A percentile compares a stretch with the other conserved stretches of the same genome.
These are phyloP conservation scores for Embidobia sp. DNA, from an alignment of 2,888 invertebrate genomes.

Conservation along the genomic window DNA sequence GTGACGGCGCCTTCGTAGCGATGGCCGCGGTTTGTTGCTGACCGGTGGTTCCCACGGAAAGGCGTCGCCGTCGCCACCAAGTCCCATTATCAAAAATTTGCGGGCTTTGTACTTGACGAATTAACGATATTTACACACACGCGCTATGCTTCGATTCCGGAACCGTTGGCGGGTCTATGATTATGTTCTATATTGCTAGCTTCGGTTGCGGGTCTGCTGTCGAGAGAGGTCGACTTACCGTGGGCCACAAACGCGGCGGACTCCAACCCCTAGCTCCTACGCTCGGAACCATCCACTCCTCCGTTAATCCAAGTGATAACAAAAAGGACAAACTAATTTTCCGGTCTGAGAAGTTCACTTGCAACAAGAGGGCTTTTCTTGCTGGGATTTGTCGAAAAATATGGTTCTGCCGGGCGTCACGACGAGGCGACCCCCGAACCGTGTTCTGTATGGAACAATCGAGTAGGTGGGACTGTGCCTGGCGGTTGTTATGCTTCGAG, in stretches of 20 bases:
- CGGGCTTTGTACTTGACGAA: constrained; percentile 53
- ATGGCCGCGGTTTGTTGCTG: constrained; percentile 31
- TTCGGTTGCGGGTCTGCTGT: constrained; percentile 18
- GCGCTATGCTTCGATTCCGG: constrained; percentile 27
- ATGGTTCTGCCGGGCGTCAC: constrained; percentile 13
- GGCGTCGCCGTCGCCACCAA: constrained; percentile 26
- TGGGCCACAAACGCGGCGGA: not conserved
- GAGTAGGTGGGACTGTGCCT: constrained; percentile 15
- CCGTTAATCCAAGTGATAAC: constrained; percentile 11
- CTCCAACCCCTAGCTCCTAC: constrained; percentile 5
- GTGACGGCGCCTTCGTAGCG: constrained; percentile 35
- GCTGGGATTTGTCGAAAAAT: constrained; percentile 24
- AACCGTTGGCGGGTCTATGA: constrained; percentile 42
- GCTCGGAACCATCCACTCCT: not conserved
- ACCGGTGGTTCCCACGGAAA: constrained; percentile 43
- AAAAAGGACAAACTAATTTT: constrained; percentile 18
- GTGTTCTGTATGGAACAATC: constrained; percentile 27
- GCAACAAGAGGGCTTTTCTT: constrained; percentile 17
- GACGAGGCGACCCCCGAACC: constrained; percentile 15
- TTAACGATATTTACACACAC: constrained; percentile 42
- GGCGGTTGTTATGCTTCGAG: constrained; percentile 13
- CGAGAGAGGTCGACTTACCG: constrained; percentile 22
- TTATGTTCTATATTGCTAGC: constrained; percentile 57
- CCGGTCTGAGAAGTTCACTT: constrained; percentile 18
- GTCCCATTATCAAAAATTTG: constrained; percentile 35